Evolutionary conservation across 2,797 vertebrate species (phyloP).

Genomic region (Myripristis murdjan): DNA sequence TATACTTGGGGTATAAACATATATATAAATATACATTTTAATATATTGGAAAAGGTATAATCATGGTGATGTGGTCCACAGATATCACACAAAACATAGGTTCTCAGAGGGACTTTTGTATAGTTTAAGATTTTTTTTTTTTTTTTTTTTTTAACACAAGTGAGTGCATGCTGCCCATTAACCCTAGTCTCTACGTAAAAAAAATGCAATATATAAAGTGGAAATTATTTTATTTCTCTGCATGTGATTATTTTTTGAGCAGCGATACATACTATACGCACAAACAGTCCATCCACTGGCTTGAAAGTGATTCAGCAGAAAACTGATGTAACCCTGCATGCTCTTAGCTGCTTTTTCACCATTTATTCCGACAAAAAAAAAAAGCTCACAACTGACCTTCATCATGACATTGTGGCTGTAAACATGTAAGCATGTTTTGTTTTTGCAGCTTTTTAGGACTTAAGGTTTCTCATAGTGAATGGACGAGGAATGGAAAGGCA

Average conservation of each 20-base stretch:
- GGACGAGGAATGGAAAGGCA: slow-evolving; percentile 14
- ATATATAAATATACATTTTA: slow-evolving; percentile 1
- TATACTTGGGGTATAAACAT: background rate
- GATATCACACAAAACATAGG: background rate
- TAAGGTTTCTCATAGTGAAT: background rate
- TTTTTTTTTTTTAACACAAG: background rate
- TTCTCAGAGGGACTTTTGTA: background rate
- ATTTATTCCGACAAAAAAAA: slow-evolving; percentile 4
- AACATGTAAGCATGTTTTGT: no score
- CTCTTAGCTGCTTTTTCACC: slow-evolving; percentile 18
- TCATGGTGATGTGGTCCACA: no score
- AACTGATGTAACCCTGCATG: slow-evolving; percentile 48
- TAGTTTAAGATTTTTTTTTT: background rate
- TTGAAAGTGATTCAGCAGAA: background rate
- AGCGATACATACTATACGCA: slow-evolving; percentile 26
- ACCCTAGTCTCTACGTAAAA: slow-evolving; percentile 11
- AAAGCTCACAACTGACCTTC: no score
- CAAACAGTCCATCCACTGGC: background rate
- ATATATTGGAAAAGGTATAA: background rate
- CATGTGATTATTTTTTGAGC: background rate
- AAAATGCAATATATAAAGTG: slow-evolving; percentile 33
- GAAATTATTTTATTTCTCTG: slow-evolving; percentile 23
- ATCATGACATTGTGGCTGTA: background rate
- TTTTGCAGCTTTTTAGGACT: background rate
- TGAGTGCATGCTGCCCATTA: slow-evolving; percentile 8